A percentile compares a stretch with the other conserved stretches of the same genome.
Evolutionary conservation across 2,888 invertebrate genomes (phyloP).

Genomic region (Drosophila antonietae): DNA sequence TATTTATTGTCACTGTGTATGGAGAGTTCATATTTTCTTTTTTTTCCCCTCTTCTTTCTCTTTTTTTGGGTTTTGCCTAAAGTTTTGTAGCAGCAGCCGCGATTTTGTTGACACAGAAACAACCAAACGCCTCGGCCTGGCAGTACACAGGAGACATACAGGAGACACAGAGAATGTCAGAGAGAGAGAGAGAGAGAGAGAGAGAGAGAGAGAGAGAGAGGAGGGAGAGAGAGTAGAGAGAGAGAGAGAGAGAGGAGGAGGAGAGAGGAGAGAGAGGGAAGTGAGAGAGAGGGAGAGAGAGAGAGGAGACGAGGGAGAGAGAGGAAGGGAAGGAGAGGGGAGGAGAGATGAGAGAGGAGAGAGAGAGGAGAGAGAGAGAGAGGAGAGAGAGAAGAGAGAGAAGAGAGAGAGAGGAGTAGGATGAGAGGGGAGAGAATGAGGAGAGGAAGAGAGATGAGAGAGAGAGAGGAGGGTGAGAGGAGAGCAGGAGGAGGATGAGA

Average conservation of each 20-base stretch:
- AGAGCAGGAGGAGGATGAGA: too few relatives aligned
- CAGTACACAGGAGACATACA: conserved; percentile 24
- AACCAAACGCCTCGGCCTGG: conserved; percentile 53
- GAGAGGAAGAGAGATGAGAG: neutral
- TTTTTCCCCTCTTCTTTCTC: conserved; percentile 10
- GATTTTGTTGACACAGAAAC: conserved; percentile 70
- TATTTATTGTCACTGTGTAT: conserved; percentile 57
- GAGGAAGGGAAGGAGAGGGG: too few relatives aligned
- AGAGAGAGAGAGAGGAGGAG: neutral
- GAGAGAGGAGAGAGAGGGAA: too few relatives aligned
- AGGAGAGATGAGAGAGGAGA: too few relatives aligned
- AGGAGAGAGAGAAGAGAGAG: neutral
- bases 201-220: neutral
- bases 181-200: neutral
- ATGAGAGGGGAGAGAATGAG: neutral
- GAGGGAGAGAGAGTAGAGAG: conserved; percentile 4
- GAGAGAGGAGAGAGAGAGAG: neutral
- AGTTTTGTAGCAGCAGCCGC: conserved; percentile 47
- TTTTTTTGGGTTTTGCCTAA: conserved; percentile 25
- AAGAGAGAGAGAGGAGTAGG: neutral
- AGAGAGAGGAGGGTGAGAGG: too few relatives aligned
- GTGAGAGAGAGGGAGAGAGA: neutral
- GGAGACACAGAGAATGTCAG: neutral
- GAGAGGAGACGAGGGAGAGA: neutral
- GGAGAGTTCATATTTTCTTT: conserved; percentile 21